These are phyloP conservation scores for Toxotes jaculatrix DNA, from an alignment of 2,113 vertebrate species.

Conservation along the genomic window DNA sequence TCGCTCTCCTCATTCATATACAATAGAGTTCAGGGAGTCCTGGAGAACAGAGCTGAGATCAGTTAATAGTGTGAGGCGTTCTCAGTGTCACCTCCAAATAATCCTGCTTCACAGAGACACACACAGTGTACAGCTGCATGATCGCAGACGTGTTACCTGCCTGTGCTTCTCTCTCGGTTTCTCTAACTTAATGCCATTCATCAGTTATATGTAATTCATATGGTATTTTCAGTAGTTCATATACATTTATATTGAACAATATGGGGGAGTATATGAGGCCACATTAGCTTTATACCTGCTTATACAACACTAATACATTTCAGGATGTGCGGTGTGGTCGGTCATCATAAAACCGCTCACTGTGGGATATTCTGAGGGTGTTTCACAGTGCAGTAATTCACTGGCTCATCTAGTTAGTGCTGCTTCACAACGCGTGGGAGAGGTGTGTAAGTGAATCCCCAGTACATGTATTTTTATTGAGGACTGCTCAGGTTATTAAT, in stretches of 20 bases:
- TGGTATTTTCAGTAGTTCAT: neutral
- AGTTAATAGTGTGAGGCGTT: slow-evolving; percentile 17
- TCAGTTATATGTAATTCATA: neutral
- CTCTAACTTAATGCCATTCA: neutral
- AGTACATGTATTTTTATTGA: slow-evolving; percentile 65
- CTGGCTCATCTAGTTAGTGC: slow-evolving; percentile 73
- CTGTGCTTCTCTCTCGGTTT: neutral
- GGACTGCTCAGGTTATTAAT: slow-evolving; percentile 45
- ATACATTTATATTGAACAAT: neutral
- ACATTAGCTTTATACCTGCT: slow-evolving; percentile 43
- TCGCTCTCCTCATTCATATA: neutral
- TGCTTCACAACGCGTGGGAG: slow-evolving; percentile 61
- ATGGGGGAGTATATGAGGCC: neutral
- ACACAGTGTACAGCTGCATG: neutral
- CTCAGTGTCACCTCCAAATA: slow-evolving; percentile 37
- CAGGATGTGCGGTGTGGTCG: slow-evolving; percentile 31
- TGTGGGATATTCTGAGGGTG: slow-evolving; percentile 62
- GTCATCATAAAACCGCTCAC: slow-evolving; percentile 69
- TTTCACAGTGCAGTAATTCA: slow-evolving; percentile 64
- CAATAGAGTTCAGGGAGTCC: slow-evolving; percentile 18
- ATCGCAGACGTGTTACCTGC: slow-evolving; percentile 8
- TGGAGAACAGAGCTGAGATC: slow-evolving; percentile 11
- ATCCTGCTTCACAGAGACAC: slow-evolving; percentile 28
- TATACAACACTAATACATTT: slow-evolving; percentile 44
- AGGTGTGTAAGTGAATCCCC: slow-evolving; percentile 59